phyloP scores from a whole-genome alignment of 2,113 vertebrate species.

The Circaetus gallicus region DNA sequence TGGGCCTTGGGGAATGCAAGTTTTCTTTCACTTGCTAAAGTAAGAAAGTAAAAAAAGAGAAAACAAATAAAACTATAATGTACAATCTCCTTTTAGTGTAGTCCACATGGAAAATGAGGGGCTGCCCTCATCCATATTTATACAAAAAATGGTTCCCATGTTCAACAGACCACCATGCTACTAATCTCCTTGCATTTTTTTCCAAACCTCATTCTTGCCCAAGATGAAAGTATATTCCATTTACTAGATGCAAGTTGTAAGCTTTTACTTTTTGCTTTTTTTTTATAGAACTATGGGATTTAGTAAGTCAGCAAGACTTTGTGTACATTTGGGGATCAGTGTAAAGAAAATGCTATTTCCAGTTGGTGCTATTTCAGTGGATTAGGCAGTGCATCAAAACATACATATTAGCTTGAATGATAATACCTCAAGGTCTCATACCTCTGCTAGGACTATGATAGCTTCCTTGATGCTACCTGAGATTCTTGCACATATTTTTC shows the following conservation, averaged over 20 bases:
- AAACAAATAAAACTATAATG: neutral
- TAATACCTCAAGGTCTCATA: neutral
- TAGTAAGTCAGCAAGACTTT: neutral
- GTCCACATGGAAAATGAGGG: neutral
- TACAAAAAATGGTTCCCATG: neutral
- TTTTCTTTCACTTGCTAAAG: neutral
- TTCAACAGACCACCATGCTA: neutral
- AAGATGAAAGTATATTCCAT: neutral
- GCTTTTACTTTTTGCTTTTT: neutral
- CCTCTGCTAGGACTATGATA: neutral
- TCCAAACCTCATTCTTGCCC: neutral
- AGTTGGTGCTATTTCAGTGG: slow-evolving; percentile 26
- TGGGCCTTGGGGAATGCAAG: neutral
- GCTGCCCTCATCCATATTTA: neutral
- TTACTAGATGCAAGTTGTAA: neutral
- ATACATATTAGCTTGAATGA: neutral
- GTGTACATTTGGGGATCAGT: slow-evolving; percentile 1
- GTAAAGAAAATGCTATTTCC: slow-evolving; percentile 28
- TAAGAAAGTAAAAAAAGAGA: neutral
- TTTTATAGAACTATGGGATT: neutral
- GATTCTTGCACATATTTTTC: neutral
- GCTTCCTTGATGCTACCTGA: neutral
- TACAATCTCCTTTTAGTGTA: neutral
- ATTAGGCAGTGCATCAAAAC: slow-evolving; percentile 29
- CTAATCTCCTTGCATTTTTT: neutral